A percentile compares a stretch with the other conserved stretches of the same genome.
phyloP scores from a whole-genome alignment of 2,113 vertebrate species.

The Muntiacus reevesi region DNA sequence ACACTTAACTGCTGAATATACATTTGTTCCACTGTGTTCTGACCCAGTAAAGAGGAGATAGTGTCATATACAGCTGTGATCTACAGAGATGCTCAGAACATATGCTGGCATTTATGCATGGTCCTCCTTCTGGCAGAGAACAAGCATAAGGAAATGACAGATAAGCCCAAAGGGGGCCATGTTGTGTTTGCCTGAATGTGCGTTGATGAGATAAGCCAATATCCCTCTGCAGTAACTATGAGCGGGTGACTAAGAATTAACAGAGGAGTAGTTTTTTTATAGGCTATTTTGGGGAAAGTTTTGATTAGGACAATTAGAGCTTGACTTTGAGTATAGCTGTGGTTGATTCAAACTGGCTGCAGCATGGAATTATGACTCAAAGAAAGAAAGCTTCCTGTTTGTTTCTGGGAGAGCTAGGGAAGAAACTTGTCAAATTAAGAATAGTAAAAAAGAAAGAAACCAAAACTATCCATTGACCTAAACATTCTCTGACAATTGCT shows the following conservation, averaged over 20 bases:
- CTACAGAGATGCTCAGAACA: background rate
- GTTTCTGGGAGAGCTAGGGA: background rate
- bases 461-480: background rate
- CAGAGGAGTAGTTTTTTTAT: background rate
- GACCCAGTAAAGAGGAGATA: background rate
- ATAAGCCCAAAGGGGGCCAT: background rate
- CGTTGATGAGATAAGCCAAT: background rate
- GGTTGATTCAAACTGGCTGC: background rate
- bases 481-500: background rate
- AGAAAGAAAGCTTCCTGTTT: background rate
- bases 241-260: background rate
- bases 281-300: background rate
- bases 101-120: background rate
- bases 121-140: background rate
- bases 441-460: background rate
- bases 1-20: background rate
- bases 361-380: slow-evolving; percentile 1
- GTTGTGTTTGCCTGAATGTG: background rate
- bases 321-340: background rate
- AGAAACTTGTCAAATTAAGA: background rate
- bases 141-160: background rate
- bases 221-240: background rate
- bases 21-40: slow-evolving; percentile 12
- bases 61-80: background rate
- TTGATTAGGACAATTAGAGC: background rate